A percentile compares a stretch with the other conserved stretches of the same genome.
phyloP scores from a whole-genome alignment of 2,797 vertebrate genomes.

The Halcyon chelicuti region DNA sequence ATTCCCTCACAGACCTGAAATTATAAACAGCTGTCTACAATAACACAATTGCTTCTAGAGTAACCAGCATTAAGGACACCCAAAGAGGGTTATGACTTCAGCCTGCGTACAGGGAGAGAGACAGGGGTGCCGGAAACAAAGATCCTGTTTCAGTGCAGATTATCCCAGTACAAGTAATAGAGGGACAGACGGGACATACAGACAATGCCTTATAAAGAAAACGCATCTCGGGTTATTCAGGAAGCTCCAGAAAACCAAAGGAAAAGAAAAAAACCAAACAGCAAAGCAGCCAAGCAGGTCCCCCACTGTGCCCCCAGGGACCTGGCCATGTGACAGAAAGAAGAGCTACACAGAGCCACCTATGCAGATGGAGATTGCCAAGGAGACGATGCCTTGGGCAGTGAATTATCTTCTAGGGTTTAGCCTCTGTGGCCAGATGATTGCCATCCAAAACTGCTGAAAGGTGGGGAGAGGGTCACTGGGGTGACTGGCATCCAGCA shows the following conservation, averaged over 20 bases:
- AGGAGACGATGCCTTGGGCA: constrained; percentile 32
- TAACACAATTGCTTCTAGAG: constrained; percentile 11
- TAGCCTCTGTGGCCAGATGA: background rate
- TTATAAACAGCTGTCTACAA: constrained; percentile 53
- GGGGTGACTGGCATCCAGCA: background rate
- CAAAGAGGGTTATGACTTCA: background rate
- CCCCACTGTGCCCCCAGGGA: background rate
- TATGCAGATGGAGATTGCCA: constrained; percentile 11
- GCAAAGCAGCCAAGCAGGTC: background rate
- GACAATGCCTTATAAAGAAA: constrained; percentile 41
- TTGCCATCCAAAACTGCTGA: background rate
- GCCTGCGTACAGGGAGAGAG: background rate
- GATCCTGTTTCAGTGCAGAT: constrained; percentile 9
- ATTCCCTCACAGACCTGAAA: constrained; percentile 39
- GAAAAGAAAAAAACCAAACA: background rate
- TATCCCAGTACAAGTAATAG: constrained; percentile 19
- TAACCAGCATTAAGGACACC: background rate
- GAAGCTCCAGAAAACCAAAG: background rate
- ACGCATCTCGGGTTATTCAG: background rate
- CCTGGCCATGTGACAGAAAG: background rate
- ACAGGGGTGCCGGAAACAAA: constrained; percentile 6
- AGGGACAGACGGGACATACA: background rate
- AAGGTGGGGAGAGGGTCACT: background rate
- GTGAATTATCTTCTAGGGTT: background rate
- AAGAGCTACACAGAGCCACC: background rate